Base-by-base conservation (phyloP, 2,888 invertebrate species). In the Thereva unica region DNA sequence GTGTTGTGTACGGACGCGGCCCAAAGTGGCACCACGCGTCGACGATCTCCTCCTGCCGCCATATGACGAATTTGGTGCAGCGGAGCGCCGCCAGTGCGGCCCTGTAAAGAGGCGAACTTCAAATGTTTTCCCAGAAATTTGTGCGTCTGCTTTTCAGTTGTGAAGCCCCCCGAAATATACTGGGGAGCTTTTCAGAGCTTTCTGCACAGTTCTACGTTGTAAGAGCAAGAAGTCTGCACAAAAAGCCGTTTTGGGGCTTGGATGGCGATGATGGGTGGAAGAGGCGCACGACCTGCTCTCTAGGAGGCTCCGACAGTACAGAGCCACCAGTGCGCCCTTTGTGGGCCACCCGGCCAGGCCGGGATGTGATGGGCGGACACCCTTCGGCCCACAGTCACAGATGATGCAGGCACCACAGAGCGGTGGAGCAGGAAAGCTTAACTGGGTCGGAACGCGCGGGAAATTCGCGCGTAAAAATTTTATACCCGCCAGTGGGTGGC, bases 391-490 rank as follows among this genome's bases (percentile, higher is more conserved):
- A 40, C 38, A 8, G 37, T 10, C 35, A 53, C 38, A 37, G 37
- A 38, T 53, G 10, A 37, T 37, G 38, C 53, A 53, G 9, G 9
- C 42, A 42, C 7, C 41, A 56, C 12, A 10, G 23, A 2, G 7
- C 47, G 37, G 40, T 50, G 23, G 41, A 49, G 38, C 10, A 6
- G 23, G 35, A 61, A 61, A 61, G 61, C 61, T 61, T 10, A 41
- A n/a, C 23, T 61, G 12, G 2, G 37, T 47, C 41, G 12, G 50
- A 61, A 41, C 23, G 23, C 49, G 41, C 61, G 50, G 49, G 37
- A 61, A 61, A 61, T 61, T 61, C 61, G 61, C 61, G 61, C 61
- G 49, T 50, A 23, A 50, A 61, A 50, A 53, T 53, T 10, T 52
- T 52, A 34, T 50, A 34, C 38, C 61, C n/a, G 34, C 47, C 50